Percentiles rank a stretch among this genome's conserved stretches.
phyloP scores from a whole-genome alignment of 2,888 invertebrate genomes.

The Agonopterix arenella region DNA sequence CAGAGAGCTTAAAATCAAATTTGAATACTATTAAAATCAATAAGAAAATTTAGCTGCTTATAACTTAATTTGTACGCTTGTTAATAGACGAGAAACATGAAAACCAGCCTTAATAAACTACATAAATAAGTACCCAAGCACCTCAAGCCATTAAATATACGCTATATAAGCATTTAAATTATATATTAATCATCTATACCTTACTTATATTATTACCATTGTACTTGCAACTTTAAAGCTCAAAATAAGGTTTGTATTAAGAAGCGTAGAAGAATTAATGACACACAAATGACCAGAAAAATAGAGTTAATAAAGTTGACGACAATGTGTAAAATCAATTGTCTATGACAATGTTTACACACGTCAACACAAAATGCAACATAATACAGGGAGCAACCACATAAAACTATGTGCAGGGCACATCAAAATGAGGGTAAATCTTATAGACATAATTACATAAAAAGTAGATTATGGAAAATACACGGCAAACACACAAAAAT shows the following conservation, averaged over 20 bases:
- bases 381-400: not conserved
- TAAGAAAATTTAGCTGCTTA: too few relatives aligned
- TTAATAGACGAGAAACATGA: not conserved
- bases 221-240: slow-evolving; percentile 71
- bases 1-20: too few relatives aligned
- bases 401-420: too few relatives aligned
- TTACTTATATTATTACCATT: slow-evolving; percentile 44
- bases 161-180: slow-evolving; percentile 45
- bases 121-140: slow-evolving; percentile 64
- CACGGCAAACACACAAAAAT: too few relatives aligned
- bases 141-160: slow-evolving; percentile 63
- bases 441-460: too few relatives aligned
- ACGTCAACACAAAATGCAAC: not conserved
- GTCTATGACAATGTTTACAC: not conserved
- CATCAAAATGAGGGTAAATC: too few relatives aligned
- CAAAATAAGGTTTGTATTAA: slow-evolving; percentile 41
- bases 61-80: not conserved
- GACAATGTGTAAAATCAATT: not conserved
- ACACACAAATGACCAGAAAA: slow-evolving; percentile 25
- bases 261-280: slow-evolving; percentile 27
- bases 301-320: not conserved
- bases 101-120: slow-evolving; percentile 26
- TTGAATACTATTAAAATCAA: slow-evolving; percentile 17
- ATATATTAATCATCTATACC: slow-evolving; percentile 52
- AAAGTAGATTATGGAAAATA: too few relatives aligned